Evolutionary conservation across 2,888 invertebrate genomes (phyloP).

Genomic region (Tipula helvola): DNA sequence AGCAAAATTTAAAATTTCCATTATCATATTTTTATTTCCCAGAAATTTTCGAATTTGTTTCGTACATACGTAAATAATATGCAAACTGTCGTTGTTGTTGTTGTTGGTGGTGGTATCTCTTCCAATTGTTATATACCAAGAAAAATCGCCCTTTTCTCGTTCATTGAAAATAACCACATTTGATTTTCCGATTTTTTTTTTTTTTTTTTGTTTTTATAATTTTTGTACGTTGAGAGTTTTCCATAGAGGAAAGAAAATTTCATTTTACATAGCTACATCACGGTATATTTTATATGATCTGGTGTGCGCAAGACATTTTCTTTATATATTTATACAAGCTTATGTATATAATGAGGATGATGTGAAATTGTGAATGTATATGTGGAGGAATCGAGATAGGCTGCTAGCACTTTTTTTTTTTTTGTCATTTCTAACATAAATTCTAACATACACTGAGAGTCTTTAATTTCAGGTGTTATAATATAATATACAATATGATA

Average conservation of each 20-base stretch:
- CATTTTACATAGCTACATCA: not conserved
- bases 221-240: not conserved
- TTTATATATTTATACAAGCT: not conserved
- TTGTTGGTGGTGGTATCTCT: too few relatives aligned
- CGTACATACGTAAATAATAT: not conserved
- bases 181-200: not conserved
- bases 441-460: not conserved
- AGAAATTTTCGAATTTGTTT: not conserved
- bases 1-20: not conserved
- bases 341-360: not conserved
- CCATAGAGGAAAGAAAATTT: not conserved
- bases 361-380: not conserved
- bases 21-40: not conserved
- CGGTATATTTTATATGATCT: not conserved
- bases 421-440: not conserved
- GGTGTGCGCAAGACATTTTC: not conserved
- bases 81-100: not conserved
- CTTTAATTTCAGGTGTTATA: not conserved
- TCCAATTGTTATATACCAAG: not conserved
- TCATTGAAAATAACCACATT: not conserved
- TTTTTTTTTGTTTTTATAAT: not conserved
- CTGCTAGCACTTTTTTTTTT: not conserved
- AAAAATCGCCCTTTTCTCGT: slow-evolving; percentile 4
- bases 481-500: not conserved
- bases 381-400: not conserved